Conservation (phyloP, 2,113 vertebrate genomes). For the Alosa alosa region DNA sequence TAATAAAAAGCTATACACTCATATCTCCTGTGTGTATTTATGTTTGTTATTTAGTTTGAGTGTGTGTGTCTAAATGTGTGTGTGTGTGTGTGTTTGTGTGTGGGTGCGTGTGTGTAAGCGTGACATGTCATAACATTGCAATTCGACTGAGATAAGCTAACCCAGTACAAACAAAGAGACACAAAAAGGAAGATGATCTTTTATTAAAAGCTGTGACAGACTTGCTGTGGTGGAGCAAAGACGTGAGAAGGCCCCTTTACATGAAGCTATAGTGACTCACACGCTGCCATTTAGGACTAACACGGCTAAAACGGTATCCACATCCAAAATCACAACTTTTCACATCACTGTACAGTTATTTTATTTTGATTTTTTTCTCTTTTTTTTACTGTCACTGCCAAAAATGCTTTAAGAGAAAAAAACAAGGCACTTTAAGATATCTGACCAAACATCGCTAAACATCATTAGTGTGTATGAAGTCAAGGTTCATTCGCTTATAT, state of each 20-base stretch:
- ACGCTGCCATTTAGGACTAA: not conserved
- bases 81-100: too few species aligned
- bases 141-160: not conserved
- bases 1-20: too few species aligned
- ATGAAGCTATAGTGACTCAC: not conserved
- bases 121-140: too few species aligned
- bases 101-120: too few species aligned
- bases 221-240: slow-evolving; percentile 33
- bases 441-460: not conserved
- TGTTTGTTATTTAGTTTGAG: too few species aligned
- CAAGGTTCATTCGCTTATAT: not conserved
- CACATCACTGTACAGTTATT: too few species aligned
- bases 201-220: slow-evolving; percentile 61
- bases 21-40: too few species aligned
- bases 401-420: not conserved
- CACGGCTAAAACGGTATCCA: not conserved
- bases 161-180: slow-evolving; percentile 19
- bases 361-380: too few species aligned
- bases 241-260: not conserved
- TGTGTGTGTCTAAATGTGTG: too few species aligned
- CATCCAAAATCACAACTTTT: too few species aligned
- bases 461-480: not conserved
- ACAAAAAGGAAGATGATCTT: slow-evolving; percentile 22
- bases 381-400: too few species aligned
- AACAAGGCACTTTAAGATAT: not conserved